Percentiles rank a stretch among this genome's conserved stretches.
phyloP scores from a whole-genome alignment of 2,797 vertebrate genomes.

The Chaenodraco wilsoni region DNA sequence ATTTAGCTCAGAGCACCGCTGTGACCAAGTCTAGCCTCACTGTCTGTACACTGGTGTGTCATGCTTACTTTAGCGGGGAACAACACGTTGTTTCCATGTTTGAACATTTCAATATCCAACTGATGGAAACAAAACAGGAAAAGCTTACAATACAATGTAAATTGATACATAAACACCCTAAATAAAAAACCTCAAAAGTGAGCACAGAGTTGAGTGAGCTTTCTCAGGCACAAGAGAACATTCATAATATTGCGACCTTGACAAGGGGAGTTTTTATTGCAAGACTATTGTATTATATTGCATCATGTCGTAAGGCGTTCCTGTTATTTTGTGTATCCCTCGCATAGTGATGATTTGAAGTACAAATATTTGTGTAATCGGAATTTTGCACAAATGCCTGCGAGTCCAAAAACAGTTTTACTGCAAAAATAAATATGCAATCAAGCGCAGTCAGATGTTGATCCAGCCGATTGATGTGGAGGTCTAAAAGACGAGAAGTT shows the following conservation, averaged over 20 bases:
- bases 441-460: conserved; percentile 61
- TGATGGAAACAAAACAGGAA: not conserved
- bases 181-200: conserved; percentile 1
- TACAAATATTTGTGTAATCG: conserved; percentile 42
- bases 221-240: conserved; percentile 10
- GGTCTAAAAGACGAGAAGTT: conserved; percentile 50
- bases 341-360: conserved; percentile 32
- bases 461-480: conserved; percentile 61
- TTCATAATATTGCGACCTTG: conserved; percentile 12
- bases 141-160: not conserved
- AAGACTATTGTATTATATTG: conserved; percentile 35
- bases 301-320: conserved; percentile 27
- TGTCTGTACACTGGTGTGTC: not conserved
- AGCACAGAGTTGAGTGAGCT: not conserved
- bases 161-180: conserved; percentile 4
- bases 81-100: not conserved
- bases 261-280: conserved; percentile 24
- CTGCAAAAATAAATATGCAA: conserved; percentile 62
- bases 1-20: no score
- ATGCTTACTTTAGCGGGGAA: not conserved
- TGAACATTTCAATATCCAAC: not conserved
- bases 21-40: no score
- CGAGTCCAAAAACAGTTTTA: conserved; percentile 59
- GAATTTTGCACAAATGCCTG: conserved; percentile 43
- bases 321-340: conserved; percentile 28